These are phyloP conservation scores for Saxidomus purpurata DNA, from an alignment of 1,140 invertebrate genomes.

Conservation along the genomic window DNA sequence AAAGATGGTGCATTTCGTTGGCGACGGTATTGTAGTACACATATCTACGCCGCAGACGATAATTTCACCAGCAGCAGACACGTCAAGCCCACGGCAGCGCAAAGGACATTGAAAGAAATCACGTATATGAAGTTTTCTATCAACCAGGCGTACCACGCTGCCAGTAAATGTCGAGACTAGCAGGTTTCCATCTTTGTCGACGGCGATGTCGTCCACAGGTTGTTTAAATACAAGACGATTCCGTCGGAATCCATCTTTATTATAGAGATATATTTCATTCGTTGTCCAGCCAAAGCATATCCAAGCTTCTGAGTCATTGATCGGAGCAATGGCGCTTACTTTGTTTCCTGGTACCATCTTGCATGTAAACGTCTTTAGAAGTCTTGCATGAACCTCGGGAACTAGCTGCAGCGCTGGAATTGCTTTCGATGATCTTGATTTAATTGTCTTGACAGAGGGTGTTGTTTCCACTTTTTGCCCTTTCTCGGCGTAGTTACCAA, in stretches of 20 bases:
- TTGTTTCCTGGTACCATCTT: constrained; percentile 57
- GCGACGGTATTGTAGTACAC: constrained; percentile 55
- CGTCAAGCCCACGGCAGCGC: constrained; percentile 39
- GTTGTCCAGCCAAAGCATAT: constrained; percentile 64
- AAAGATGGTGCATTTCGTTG: constrained; percentile 53
- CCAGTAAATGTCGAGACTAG: constrained; percentile 57
- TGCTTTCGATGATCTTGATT: background rate
- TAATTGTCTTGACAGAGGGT: background rate
- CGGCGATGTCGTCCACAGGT: constrained; percentile 55
- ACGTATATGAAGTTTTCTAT: constrained; percentile 39
- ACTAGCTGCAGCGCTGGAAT: constrained; percentile 50
- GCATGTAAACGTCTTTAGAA: constrained; percentile 52
- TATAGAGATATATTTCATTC: constrained; percentile 63
- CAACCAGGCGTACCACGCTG: constrained; percentile 27
- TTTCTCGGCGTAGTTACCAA: constrained; percentile 36
- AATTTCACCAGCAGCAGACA: constrained; percentile 38
- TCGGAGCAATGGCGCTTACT: constrained; percentile 60
- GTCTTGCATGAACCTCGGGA: constrained; percentile 42
- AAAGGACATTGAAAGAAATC: constrained; percentile 61
- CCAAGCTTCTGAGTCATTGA: constrained; percentile 59
- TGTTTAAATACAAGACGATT: constrained; percentile 27
- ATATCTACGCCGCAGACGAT: constrained; percentile 59
- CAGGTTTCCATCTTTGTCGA: constrained; percentile 42
- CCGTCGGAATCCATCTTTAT: constrained; percentile 54
- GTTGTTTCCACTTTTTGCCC: background rate